Base-by-base conservation (phyloP, 2,113 vertebrate species). In the Phycodurus eques region DNA sequence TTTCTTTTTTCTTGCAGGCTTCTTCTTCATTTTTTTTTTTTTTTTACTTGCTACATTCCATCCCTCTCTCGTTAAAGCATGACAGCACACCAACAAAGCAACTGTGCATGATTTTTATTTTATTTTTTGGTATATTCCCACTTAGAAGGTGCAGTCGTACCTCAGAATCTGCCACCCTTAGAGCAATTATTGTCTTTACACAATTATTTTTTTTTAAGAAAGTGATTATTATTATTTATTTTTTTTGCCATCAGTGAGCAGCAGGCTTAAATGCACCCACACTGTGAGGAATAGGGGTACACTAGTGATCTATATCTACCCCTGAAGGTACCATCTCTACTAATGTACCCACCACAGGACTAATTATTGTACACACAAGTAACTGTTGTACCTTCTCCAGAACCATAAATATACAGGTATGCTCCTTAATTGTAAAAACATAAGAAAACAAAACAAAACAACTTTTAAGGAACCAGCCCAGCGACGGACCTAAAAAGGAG, bases 121-220 rank as follows among this genome's bases (percentile, higher is more conserved):
- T 54, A n/a, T n/a, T 65, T 81, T 90, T 90, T 87, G 84, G 84
- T 88, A 74, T 82, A 75, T 73, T 84, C 66, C 79, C 49, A 56
- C 33, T 51, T 22, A 8, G 9, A 84, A 79, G 70, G 54, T 72
- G 71, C 65, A 47, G 33, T 57, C n/a, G 14, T 49, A 42, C 43
- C 56, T 77, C 65, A 44, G 69, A 76, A 7, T 69, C 2, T 33
- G 42, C 3, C 44, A 12, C 10, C 64, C 19, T 56, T 49, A 9
- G 60, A 19, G 27, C 31, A 35, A 62, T 62, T 62, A 35, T 62
- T 35, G 13, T 9, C 31, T 62, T 62, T 39, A 62, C 27, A 39
- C 22, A 61, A 61, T 5, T 27, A 22, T n/a, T 22, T 27, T 60
- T 60, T 27, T n/a, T n/a, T n/a, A n/a, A n/a, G n/a, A n/a, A n/a